Conservation (phyloP, 2,113 vertebrate genomes). For the Opisthocomus hoazin region DNA sequence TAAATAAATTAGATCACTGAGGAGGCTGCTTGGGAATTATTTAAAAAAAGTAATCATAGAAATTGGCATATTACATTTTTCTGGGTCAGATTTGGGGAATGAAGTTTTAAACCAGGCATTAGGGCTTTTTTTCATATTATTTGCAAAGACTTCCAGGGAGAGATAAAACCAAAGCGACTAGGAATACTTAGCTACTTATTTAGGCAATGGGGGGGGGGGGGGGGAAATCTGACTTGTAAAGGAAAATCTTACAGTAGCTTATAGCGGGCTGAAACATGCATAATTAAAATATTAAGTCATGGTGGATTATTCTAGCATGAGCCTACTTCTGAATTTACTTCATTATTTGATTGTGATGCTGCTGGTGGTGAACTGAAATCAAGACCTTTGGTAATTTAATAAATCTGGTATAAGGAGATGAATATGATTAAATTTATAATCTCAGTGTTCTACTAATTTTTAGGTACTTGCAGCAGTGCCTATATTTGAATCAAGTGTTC, state of each 20-base stretch:
- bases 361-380: constrained; percentile 8
- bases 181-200: background rate
- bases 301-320: background rate
- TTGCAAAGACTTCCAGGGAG: background rate
- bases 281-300: background rate
- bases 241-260: background rate
- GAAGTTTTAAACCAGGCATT: background rate
- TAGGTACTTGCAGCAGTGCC: background rate
- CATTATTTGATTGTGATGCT: constrained; percentile 18
- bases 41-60: constrained; percentile 1
- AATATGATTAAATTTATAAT: background rate
- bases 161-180: background rate
- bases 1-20: constrained; percentile 39
- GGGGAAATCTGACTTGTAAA: background rate
- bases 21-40: constrained; percentile 32
- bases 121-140: background rate
- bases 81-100: constrained; percentile 40
- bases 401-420: background rate
- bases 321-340: constrained; percentile 9
- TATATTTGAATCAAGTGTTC: background rate
- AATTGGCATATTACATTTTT: constrained; percentile 35
- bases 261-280: background rate
- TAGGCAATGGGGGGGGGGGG: background rate
- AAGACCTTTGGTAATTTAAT: constrained; percentile 34
- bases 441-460: background rate